Evolutionary conservation across 2,888 invertebrate species (phyloP), one percentile per base, ranked within the genome.

Genomic region (Chymomyza procnemis): DNA sequence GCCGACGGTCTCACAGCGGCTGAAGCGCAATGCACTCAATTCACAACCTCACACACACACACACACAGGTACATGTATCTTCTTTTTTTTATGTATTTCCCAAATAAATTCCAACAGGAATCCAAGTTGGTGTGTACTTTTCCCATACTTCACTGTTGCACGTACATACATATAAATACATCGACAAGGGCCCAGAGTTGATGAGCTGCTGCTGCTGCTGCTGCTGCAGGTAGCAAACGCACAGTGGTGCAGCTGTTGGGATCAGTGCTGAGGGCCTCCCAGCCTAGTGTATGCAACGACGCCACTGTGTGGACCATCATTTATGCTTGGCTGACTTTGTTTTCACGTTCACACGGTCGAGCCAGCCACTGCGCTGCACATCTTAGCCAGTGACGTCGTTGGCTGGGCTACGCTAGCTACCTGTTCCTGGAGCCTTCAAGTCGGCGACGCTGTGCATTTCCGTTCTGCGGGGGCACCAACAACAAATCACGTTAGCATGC

Each of bases 101-200:
- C 88, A 87, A 85, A 88, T 87, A 84, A 87, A 88, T 88, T 89
- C 89, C 89, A 89, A 88, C 89, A 89, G 89, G 89, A 89, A 89
- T 89, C 84, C 79, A 78, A 79, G 79, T 77, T 78, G 84, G 81
- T 88, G 87, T 88, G 88, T 89, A 86, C 87, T 88, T 89, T 89
- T 89, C 89, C 90, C 90, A 89, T 89, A 75, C 62, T 71, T 69
- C 67, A 59, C 34, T 59, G 62, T 60, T 50, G 80, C 79, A 82
- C 74, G 84, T 87, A 87, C 87, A 30, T 26, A 87, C 87, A 30
- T 61, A 82, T 61, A 82, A 82, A 81, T 41, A 41, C 34, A 41
- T 41, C 87, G 87, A 82, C 85, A 79, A 82, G 85, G 85, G 82
- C 85, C 60, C 85, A 87, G 26, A 26, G 82, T 81, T 81, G 81